These are phyloP conservation scores for Tortrix viridana DNA, from an alignment of 2,888 invertebrate genomes.

Conservation along the genomic window DNA sequence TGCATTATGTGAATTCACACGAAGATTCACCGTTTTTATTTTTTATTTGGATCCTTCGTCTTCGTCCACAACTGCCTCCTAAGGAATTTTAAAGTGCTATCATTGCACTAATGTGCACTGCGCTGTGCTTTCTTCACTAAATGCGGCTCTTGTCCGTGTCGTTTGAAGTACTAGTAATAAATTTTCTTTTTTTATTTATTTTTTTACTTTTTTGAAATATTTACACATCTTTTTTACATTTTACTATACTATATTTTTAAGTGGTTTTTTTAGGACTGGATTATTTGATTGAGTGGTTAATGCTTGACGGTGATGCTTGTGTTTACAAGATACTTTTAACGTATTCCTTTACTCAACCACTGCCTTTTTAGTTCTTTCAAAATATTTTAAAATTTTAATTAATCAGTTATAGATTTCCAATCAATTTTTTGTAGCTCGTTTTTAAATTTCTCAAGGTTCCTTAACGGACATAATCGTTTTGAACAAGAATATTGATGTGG, in stretches of 20 bases:
- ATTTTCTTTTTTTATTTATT: too few species aligned
- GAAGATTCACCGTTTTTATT: too few species aligned
- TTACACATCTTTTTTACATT: slow-evolving; percentile 32
- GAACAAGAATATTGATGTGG: not conserved
- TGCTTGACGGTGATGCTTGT: slow-evolving; percentile 26
- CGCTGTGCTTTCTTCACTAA: too few species aligned
- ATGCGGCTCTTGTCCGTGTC: too few species aligned
- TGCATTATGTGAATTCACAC: too few species aligned
- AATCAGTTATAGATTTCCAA: slow-evolving; percentile 25
- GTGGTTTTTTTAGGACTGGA: slow-evolving; percentile 13
- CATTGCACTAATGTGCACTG: too few species aligned
- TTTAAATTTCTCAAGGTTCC: slow-evolving; percentile 36
- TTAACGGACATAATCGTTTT: slow-evolving; percentile 19
- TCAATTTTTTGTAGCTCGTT: slow-evolving; percentile 5
- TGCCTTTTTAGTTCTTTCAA: slow-evolving; percentile 11
- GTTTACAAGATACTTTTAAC: slow-evolving; percentile 17
- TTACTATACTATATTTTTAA: slow-evolving; percentile 18
- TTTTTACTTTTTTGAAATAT: slow-evolving; percentile 33
- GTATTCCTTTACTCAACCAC: slow-evolving; percentile 10
- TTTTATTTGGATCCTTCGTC: too few species aligned
- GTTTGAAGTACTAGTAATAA: too few species aligned
- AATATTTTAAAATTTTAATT: slow-evolving; percentile 37
- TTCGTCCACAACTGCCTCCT: too few species aligned
- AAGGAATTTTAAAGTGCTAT: too few species aligned
- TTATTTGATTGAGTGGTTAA: slow-evolving; percentile 24